Percentiles rank a stretch among this genome's conserved stretches.
Conservation (phyloP, 2,888 invertebrate genomes). For the Pterostichus madidus region DNA sequence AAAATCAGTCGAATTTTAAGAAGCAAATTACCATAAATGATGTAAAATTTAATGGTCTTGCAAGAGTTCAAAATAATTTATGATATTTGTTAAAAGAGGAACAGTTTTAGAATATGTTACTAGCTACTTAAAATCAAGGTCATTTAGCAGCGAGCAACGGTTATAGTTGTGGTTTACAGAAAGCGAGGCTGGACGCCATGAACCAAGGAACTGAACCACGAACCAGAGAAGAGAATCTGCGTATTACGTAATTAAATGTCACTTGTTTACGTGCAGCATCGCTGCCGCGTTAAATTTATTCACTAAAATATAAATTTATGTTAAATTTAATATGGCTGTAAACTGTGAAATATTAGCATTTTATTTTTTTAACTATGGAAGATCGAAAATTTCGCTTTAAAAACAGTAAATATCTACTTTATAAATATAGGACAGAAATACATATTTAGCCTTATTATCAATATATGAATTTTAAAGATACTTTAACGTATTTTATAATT, state of each 20-base stretch:
- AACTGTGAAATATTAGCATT: not conserved
- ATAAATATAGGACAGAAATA: not conserved
- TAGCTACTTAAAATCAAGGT: conserved; percentile 28
- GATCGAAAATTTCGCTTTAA: not conserved
- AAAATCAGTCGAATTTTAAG: conserved; percentile 4
- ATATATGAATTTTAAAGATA: too few species aligned
- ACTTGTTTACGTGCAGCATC: conserved; percentile 34
- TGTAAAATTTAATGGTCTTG: conserved; percentile 17
- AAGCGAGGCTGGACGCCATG: not conserved
- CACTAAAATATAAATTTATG: conserved; percentile 14
- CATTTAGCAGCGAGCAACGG: too few species aligned
- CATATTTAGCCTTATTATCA: too few species aligned
- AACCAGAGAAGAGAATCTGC: not conserved
- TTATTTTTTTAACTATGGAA: conserved; percentile 1
- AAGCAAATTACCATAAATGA: conserved; percentile 32
- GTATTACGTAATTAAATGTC: conserved; percentile 45
- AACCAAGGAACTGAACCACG: conserved; percentile 15
- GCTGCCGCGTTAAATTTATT: not conserved
- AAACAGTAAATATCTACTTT: conserved; percentile 19
- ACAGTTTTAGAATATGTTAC: conserved; percentile 37
- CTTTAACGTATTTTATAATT: too few species aligned
- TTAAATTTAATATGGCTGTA: conserved; percentile 19
- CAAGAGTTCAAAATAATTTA: conserved; percentile 5
- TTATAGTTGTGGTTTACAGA: too few species aligned
- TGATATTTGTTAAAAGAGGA: conserved; percentile 24